phyloP scores from a whole-genome alignment of 1,140 invertebrate species.

The Plectrocnemia conspersa region DNA sequence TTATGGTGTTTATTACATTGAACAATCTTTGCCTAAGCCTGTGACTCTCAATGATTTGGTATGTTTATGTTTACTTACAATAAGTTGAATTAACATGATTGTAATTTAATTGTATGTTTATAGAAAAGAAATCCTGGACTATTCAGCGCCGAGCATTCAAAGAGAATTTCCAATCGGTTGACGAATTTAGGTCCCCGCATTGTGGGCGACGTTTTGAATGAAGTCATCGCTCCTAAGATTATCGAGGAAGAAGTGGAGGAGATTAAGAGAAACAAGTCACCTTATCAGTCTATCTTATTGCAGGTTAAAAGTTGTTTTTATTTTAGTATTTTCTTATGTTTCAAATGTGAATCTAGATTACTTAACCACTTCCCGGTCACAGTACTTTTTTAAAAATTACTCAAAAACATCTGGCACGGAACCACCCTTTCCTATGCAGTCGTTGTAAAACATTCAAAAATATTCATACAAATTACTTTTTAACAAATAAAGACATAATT shows the following conservation, averaged over 20 bases:
- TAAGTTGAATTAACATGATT: not conserved
- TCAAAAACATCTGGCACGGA: no score
- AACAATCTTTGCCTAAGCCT: not conserved
- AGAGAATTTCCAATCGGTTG: constrained; percentile 8
- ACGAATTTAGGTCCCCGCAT: constrained; percentile 23
- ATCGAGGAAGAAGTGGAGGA: constrained; percentile 20
- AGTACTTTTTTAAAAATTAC: no score
- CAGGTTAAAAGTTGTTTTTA: constrained; percentile 15
- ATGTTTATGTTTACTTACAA: not conserved
- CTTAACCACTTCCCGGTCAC: not conserved
- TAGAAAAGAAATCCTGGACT: constrained; percentile 9
- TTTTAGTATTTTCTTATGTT: not conserved
- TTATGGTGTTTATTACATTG: not conserved
- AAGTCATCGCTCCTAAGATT: constrained; percentile 19
- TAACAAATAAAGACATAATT: not conserved
- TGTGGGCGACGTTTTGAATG: constrained; percentile 23
- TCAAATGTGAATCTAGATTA: not conserved
- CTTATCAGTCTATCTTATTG: constrained; percentile 16
- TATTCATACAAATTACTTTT: not conserved
- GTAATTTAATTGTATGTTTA: not conserved
- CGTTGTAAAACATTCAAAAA: not conserved
- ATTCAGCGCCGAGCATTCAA: constrained; percentile 28
- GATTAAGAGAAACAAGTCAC: constrained; percentile 8
- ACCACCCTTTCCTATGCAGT: not conserved
- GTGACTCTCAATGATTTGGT: not conserved